phyloP scores from a whole-genome alignment of 1,140 invertebrate genomes.

The Ostrea edulis region DNA sequence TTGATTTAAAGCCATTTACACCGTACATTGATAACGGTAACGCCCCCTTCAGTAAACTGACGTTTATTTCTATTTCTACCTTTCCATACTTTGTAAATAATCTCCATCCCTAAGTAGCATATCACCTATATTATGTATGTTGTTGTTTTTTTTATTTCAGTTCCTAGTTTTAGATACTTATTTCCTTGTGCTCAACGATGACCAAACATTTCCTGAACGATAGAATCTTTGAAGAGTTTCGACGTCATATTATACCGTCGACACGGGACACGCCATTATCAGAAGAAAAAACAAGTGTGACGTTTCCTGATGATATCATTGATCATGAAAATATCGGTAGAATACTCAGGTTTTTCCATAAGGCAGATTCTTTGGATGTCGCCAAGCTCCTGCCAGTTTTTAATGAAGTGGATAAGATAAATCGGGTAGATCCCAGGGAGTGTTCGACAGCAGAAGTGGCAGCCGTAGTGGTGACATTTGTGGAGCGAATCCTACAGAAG shows the following conservation, averaged over 20 bases:
- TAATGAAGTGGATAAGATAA: not conserved
- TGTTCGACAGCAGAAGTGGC: slow-evolving; percentile 5
- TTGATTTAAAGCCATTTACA: too few species aligned
- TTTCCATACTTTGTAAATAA: too few species aligned
- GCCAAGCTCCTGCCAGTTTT: not conserved
- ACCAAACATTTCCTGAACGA: not conserved
- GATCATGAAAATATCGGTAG: not conserved
- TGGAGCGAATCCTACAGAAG: not conserved
- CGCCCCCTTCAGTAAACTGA: too few species aligned
- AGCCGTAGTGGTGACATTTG: slow-evolving; percentile 2
- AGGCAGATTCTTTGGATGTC: not conserved
- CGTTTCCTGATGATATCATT: not conserved
- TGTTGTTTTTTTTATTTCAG: too few species aligned
- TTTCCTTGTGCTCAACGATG: not conserved
- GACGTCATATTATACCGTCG: slow-evolving; percentile 10
- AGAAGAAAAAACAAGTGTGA: not conserved
- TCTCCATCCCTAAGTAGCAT: too few species aligned
- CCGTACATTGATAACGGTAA: too few species aligned
- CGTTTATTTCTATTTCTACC: too few species aligned
- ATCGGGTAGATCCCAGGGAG: not conserved
- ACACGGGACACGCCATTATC: not conserved
- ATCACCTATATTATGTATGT: too few species aligned
- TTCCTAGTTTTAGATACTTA: not conserved
- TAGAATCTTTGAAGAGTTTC: not conserved
- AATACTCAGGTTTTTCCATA: not conserved